phyloP scores from a whole-genome alignment of 2,113 vertebrate genomes.

The Clarias batrachus region DNA sequence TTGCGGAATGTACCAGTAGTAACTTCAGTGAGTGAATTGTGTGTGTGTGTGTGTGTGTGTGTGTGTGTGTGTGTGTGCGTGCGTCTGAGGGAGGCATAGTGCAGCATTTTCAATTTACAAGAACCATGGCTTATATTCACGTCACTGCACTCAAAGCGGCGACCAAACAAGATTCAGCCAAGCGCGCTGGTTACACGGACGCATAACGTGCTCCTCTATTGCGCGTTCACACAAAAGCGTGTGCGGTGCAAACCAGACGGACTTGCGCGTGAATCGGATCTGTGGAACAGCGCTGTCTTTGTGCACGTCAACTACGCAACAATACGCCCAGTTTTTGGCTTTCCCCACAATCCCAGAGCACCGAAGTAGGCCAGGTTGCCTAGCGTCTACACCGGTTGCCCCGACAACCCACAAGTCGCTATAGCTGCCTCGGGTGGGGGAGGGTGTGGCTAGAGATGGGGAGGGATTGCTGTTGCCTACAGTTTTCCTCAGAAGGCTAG shows the following conservation, averaged over 20 bases:
- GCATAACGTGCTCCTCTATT: slow-evolving; percentile 3
- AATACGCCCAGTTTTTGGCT: slow-evolving; percentile 36
- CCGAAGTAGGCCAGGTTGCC: slow-evolving; percentile 49
- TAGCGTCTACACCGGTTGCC: slow-evolving; percentile 45
- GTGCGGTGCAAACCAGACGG: background rate
- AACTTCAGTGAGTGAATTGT: slow-evolving; percentile 19
- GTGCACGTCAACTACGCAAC: slow-evolving; percentile 38
- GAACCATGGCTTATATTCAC: slow-evolving; percentile 6
- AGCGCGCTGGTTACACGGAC: slow-evolving; percentile 14
- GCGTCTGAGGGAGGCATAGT: background rate
- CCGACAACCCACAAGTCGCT: slow-evolving; percentile 50
- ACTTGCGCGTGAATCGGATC: slow-evolving; percentile 30
- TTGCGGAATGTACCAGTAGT: background rate
- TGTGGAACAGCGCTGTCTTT: slow-evolving; percentile 39
- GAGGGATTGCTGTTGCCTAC: slow-evolving; percentile 9
- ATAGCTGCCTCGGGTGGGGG: slow-evolving; percentile 25
- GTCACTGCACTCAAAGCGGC: slow-evolving; percentile 8
- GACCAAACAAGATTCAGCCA: slow-evolving; percentile 14
- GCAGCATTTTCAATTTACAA: slow-evolving; percentile 18
- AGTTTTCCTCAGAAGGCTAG: no score
- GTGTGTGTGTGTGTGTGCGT: background rate
- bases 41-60: slow-evolving; percentile 22
- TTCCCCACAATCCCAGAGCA: slow-evolving; percentile 33
- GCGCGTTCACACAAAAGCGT: background rate
- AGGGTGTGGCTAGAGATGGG: slow-evolving; percentile 29